phyloP scores from a whole-genome alignment of 2,888 invertebrate species.

The Leptothorax acervorum region DNA sequence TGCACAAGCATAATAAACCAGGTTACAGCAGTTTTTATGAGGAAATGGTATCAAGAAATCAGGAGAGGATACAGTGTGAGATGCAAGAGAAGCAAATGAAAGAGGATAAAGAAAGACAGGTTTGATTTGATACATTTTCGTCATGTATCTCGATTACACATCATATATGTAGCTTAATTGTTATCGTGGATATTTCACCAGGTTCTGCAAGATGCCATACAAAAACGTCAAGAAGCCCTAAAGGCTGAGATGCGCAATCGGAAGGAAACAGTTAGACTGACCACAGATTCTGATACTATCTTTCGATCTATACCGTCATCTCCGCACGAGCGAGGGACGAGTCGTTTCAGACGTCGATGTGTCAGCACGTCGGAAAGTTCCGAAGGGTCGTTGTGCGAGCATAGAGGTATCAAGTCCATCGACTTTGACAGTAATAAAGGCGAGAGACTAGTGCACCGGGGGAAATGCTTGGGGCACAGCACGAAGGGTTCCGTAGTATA shows the following conservation, averaged over 20 bases:
- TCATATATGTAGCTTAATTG: not conserved
- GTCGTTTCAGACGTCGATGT: conserved; percentile 83
- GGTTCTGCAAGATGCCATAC: conserved; percentile 91
- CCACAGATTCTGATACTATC: conserved; percentile 71
- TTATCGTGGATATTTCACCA: conserved; percentile 80
- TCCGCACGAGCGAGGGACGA: conserved; percentile 80
- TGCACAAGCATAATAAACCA: conserved; percentile 93
- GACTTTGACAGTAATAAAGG: conserved; percentile 87
- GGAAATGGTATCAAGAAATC: conserved; percentile 93
- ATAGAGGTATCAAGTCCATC: conserved; percentile 87
- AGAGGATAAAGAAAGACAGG: conserved; percentile 78
- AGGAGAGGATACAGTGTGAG: conserved; percentile 89
- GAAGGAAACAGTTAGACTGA: conserved; percentile 79
- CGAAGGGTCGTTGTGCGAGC: conserved; percentile 87
- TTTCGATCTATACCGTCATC: conserved; percentile 81
- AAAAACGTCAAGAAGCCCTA: conserved; percentile 92
- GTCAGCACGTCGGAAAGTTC: conserved; percentile 87
- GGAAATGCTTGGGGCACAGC: conserved; percentile 93
- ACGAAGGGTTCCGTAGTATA: conserved; percentile 91
- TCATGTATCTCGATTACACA: not conserved
- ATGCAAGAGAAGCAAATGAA: conserved; percentile 89
- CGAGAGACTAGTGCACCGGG: conserved; percentile 90
- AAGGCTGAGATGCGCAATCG: conserved; percentile 89
- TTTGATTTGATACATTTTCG: conserved; percentile 43
- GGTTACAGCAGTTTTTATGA: conserved; percentile 94